Evolutionary conservation across 2,888 invertebrate species (phyloP), one percentile per base, ranked within the genome.

Genomic region (Agrotis ipsilon): DNA sequence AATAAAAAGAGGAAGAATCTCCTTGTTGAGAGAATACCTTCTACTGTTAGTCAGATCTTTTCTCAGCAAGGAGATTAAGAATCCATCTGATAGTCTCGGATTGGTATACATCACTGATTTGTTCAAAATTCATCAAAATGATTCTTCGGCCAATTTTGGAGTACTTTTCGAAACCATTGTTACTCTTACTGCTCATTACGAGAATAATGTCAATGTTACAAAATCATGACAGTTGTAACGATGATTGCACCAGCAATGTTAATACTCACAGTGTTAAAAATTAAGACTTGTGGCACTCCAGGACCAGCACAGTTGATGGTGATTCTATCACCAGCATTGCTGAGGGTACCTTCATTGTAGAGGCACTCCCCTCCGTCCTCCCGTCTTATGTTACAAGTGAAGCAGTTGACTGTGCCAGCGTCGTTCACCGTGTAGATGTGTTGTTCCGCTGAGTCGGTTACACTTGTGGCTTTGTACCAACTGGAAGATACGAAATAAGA

Each of bases 261-360:
- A 2, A 32, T 58, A 67, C 72, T 72, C 9, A 72, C 72, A n/a
- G 75, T 75, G 3, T 7, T 13, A 2, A 6, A 72, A 51, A 72
- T 75, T 0, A 96, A 95, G 58, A 97, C 96, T 91, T 97, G 97
- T 0, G 99, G 99, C 39, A 99, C 97, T 67, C 97, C 97, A 1
- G 99, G 99, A 1, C 99, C 99, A 58, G 97, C 97, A 85, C 99
- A 99, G 75, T 97, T 97, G 75, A 99, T 94, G 14, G 97, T 96
- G 83, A 98, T 97, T 89, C 97, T 97, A 21, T 97, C 96, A 24
- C 97, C 72, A 45, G 48, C 55, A 11, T 92, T 91, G 91, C 98
- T 98, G 88, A 98, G 97, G 43, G 96, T 96, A 0, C 97, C 98
- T 3, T 96, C 96, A 87, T 98, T 98, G 92, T 97, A 97, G 18